These are phyloP conservation scores for Grammomys dolichurus DNA, from an alignment of 2,113 vertebrate genomes.

Conservation along the genomic window DNA sequence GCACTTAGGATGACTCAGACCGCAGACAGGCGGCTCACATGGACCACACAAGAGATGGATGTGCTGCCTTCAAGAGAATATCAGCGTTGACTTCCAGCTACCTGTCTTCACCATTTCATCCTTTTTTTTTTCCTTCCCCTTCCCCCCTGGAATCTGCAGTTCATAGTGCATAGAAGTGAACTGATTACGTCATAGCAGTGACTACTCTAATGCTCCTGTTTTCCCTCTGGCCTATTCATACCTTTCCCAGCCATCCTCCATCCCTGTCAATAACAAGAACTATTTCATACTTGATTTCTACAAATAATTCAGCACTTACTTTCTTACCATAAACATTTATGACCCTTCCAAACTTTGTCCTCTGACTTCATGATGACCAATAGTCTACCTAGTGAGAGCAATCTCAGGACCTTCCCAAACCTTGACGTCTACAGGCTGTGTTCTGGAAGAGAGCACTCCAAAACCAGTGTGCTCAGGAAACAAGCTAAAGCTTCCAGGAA, in stretches of 20 bases:
- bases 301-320: slow-evolving; percentile 25
- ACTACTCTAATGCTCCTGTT: background rate
- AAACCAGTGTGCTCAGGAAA: slow-evolving; percentile 26
- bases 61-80: background rate
- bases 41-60: background rate
- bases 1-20: background rate
- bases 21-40: background rate
- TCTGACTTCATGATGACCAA: background rate
- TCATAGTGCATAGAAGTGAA: background rate
- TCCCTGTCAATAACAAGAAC: background rate
- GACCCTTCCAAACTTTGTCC: slow-evolving; percentile 21
- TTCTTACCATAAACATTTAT: background rate
- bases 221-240: background rate
- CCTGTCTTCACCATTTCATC: background rate
- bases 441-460: slow-evolving; percentile 10
- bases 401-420: background rate
- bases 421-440: background rate
- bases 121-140: background rate
- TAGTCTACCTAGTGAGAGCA: background rate
- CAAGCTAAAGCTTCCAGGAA: slow-evolving; percentile 32
- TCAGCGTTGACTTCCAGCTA: background rate
- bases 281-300: slow-evolving; percentile 15
- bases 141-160: background rate
- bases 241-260: background rate
- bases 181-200: background rate